Percentiles rank a stretch among this genome's conserved stretches.
phyloP scores from a whole-genome alignment of 2,797 vertebrate species.

The Arrhamphus sclerolepis region DNA sequence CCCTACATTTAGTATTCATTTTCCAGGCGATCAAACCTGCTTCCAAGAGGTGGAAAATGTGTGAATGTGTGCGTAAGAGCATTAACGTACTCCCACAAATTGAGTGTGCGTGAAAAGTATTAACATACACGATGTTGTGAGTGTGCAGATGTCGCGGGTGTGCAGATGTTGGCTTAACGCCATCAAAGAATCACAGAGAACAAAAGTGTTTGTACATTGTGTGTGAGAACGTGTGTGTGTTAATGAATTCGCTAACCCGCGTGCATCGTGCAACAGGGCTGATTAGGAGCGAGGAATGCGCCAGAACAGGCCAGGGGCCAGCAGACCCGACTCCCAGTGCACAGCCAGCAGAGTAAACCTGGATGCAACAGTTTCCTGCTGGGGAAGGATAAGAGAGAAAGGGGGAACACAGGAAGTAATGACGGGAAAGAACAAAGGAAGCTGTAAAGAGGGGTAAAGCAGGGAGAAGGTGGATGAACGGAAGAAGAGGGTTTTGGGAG shows the following conservation, averaged over 20 bases:
- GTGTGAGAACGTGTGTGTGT: slow-evolving; percentile 16
- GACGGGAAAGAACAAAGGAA: slow-evolving; percentile 62
- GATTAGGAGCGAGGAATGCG: slow-evolving; percentile 58
- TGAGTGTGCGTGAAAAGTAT: slow-evolving; percentile 23
- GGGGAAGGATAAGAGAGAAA: slow-evolving; percentile 61
- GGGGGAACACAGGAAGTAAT: slow-evolving; percentile 58
- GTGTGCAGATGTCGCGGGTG: slow-evolving; percentile 26
- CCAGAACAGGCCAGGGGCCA: slow-evolving; percentile 66
- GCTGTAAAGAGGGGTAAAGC: slow-evolving; percentile 50
- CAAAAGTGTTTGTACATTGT: slow-evolving; percentile 29
- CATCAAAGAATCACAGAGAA: slow-evolving; percentile 36
- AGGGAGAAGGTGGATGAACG: slow-evolving; percentile 54
- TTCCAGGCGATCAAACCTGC: slow-evolving; percentile 74
- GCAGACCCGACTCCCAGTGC: slow-evolving; percentile 43
- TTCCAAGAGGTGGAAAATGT: slow-evolving; percentile 57
- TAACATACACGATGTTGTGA: too few species aligned
- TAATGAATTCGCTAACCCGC: slow-evolving; percentile 56
- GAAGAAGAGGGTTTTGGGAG: slow-evolving; percentile 56
- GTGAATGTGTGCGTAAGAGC: slow-evolving; percentile 21
- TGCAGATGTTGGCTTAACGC: slow-evolving; percentile 40
- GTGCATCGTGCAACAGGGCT: slow-evolving; percentile 41
- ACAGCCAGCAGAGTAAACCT: slow-evolving; percentile 56
- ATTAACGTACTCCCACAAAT: slow-evolving; percentile 39
- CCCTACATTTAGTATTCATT: slow-evolving; percentile 76
- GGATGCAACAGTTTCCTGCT: slow-evolving; percentile 65